phyloP scores from a whole-genome alignment of 2,113 vertebrate genomes.

The Hypomesus transpacificus region DNA sequence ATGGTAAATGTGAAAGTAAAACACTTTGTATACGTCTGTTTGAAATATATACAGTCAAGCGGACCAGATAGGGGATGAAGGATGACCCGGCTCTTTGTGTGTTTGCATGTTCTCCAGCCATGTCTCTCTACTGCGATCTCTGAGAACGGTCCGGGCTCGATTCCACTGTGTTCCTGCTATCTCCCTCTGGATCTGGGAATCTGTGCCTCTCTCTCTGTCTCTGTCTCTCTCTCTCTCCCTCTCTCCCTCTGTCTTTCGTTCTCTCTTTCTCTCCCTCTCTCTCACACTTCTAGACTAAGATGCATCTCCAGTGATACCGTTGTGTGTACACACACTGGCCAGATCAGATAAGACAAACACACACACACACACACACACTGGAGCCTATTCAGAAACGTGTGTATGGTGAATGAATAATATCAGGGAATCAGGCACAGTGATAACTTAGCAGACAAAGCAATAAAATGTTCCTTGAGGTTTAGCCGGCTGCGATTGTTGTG shows the following conservation, averaged over 20 bases:
- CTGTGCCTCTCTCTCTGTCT: constrained; percentile 21
- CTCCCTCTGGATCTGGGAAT: constrained; percentile 14
- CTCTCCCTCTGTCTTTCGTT: constrained; percentile 15
- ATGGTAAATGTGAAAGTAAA: not conserved
- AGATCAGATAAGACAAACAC: not conserved
- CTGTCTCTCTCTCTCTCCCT: constrained; percentile 12
- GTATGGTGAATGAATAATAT: constrained; percentile 33
- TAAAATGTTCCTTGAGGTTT: constrained; percentile 3
- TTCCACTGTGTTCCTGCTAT: constrained; percentile 13
- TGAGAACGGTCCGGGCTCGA: not conserved
- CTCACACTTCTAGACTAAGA: not conserved
- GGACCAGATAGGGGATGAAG: not conserved
- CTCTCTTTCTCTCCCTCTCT: constrained; percentile 12
- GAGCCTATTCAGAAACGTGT: constrained; percentile 38
- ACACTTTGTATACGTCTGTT: not conserved
- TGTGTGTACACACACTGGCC: not conserved
- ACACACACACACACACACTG: constrained; percentile 17
- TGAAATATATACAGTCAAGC: constrained; percentile 8
- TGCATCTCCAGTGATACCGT: not conserved
- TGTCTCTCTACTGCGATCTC: constrained; percentile 5
- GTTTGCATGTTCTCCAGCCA: not conserved
- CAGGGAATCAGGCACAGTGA: constrained; percentile 31
- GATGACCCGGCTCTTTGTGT: not conserved
- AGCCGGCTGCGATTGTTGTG: not conserved
- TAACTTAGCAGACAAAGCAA: constrained; percentile 28